These are phyloP conservation scores for Isaurus tuberculatus DNA, from an alignment of 92 coral and sea anemone species.

Conservation along the genomic window DNA sequence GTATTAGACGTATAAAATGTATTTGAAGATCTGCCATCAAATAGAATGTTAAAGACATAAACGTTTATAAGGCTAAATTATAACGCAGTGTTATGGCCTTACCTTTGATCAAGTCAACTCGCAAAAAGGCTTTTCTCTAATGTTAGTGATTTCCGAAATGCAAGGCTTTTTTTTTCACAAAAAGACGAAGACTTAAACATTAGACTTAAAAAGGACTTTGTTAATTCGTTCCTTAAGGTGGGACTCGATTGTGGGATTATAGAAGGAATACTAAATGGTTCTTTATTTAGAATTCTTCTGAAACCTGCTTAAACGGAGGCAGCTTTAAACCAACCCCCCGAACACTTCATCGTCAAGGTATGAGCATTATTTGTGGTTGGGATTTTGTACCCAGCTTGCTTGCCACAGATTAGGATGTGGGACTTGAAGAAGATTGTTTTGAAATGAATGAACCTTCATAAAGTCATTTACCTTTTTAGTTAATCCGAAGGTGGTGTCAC, in stretches of 20 bases:
- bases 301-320: conserved; percentile 22
- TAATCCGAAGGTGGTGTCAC: conserved; percentile 25
- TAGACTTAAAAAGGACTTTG: not conserved
- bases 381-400: not conserved
- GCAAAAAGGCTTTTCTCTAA: not conserved
- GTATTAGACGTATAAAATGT: not conserved
- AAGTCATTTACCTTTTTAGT: conserved; percentile 26
- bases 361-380: conserved; percentile 15
- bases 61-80: not conserved
- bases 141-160: not conserved
- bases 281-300: conserved; percentile 30
- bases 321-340: not conserved
- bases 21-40: not conserved
- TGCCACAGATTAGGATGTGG: conserved; percentile 43
- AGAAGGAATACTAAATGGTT: not conserved
- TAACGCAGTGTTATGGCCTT: not conserved
- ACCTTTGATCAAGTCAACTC: not conserved
- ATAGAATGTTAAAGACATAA: not conserved
- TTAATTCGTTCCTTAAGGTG: not conserved
- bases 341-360: conserved; percentile 15
- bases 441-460: not conserved
- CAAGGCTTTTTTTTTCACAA: not conserved
- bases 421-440: not conserved
- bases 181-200: not conserved
- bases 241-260: not conserved